Conservation (phyloP, 2,797 vertebrate species). For the Hirundo rustica region DNA sequence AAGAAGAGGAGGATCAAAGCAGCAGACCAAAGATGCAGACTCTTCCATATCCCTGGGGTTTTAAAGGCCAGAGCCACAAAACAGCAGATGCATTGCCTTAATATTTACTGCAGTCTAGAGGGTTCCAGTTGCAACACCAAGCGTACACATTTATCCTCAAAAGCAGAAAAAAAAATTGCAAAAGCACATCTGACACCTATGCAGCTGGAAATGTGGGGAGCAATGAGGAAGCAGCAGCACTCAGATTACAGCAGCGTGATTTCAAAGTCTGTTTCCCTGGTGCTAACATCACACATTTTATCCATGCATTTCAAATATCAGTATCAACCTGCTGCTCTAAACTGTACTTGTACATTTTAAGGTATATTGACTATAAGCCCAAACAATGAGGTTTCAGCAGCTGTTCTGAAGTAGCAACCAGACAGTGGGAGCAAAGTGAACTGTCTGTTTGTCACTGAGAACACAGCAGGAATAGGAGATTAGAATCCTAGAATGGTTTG, state of each 20-base stretch:
- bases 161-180: not conserved
- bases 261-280: not conserved
- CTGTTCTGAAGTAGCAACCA: not conserved
- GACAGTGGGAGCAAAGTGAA: not conserved
- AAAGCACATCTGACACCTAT: not conserved
- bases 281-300: not conserved
- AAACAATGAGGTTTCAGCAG: not conserved
- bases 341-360: not conserved
- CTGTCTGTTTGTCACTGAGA: not conserved
- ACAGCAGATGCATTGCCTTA: not conserved
- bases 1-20: not conserved
- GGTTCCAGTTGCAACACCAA: constrained; percentile 64
- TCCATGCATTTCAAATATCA: not conserved
- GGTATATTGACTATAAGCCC: not conserved
- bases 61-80: not conserved
- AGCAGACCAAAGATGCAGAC: not conserved
- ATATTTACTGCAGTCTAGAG: constrained; percentile 12
- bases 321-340: not conserved
- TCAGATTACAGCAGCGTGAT: not conserved
- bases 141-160: not conserved
- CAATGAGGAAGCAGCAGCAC: constrained; percentile 18
- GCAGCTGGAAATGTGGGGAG: not conserved
- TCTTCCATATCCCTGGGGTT: not conserved
- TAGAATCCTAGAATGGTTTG: not conserved
- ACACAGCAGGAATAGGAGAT: not conserved